Percentiles rank a stretch among this genome's conserved stretches.
phyloP scores from a whole-genome alignment of 2,888 invertebrate genomes.

The Leptopilina drosophilae region DNA sequence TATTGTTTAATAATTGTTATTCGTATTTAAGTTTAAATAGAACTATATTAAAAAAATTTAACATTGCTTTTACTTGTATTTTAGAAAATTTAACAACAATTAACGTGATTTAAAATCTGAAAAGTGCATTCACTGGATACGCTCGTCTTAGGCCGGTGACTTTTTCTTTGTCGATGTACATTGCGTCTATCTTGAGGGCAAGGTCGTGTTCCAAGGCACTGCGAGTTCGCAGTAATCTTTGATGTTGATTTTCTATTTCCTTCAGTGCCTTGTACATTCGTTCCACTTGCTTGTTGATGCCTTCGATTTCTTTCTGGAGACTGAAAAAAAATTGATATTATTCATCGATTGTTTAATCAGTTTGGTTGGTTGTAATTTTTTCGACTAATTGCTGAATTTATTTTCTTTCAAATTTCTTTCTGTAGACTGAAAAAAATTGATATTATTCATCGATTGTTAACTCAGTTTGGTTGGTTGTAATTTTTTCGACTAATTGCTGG shows the following conservation, averaged over 20 bases:
- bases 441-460: not conserved
- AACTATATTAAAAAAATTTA: not conserved
- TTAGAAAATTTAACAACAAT: not conserved
- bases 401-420: not conserved
- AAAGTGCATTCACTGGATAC: constrained; percentile 91
- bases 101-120: constrained; percentile 81
- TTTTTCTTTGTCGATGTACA: constrained; percentile 96
- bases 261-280: constrained; percentile 88
- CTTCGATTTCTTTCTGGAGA: constrained; percentile 90
- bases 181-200: constrained; percentile 89
- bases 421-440: too few species aligned
- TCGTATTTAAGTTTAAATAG: not conserved
- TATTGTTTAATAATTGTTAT: not conserved
- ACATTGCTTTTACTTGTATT: not conserved
- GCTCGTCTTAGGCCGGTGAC: constrained; percentile 94
- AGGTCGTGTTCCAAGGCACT: constrained; percentile 91
- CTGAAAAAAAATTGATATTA: constrained; percentile 77
- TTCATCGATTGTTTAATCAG: not conserved
- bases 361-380: too few species aligned
- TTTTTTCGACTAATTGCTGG: too few species aligned
- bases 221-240: constrained; percentile 89
- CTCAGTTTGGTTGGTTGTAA: not conserved
- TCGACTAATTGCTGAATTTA: too few species aligned
- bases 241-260: constrained; percentile 91
- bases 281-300: constrained; percentile 90